These are phyloP conservation scores for Phymastichus coffea DNA, from an alignment of 1,140 invertebrate genomes.

Conservation along the genomic window DNA sequence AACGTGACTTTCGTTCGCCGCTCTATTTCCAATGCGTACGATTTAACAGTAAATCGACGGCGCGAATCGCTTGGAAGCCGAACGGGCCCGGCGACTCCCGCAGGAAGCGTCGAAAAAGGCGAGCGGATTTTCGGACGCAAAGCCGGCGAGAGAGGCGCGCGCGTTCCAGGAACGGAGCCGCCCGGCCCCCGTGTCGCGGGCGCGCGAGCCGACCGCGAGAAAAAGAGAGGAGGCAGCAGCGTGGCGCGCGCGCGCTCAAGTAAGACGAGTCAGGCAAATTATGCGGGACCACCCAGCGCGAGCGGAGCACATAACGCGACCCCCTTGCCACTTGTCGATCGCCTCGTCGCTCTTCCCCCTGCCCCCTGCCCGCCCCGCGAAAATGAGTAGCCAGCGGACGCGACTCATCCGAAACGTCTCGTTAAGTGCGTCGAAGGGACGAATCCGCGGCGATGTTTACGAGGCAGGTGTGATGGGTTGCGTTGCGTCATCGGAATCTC, in stretches of 20 bases:
- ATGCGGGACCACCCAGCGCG: conserved; percentile 51
- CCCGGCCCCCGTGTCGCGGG: too few relatives aligned
- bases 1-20: too few relatives aligned
- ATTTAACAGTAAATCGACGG: too few relatives aligned
- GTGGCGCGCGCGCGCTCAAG: neutral
- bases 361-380: too few relatives aligned
- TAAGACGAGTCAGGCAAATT: conserved; percentile 38
- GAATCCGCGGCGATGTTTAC: neutral
- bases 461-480: neutral
- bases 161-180: too few relatives aligned
- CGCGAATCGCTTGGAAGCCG: too few relatives aligned
- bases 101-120: neutral
- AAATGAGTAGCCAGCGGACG: too few relatives aligned
- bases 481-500: too few relatives aligned
- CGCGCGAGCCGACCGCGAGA: conserved; percentile 2
- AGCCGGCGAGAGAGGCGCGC: conserved; percentile 2
- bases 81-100: too few relatives aligned
- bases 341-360: conserved; percentile 37
- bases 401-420: too few relatives aligned
- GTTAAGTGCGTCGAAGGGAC: too few relatives aligned
- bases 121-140: neutral
- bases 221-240: conserved; percentile 11
- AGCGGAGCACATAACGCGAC: conserved; percentile 37
- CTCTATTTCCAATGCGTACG: too few relatives aligned
- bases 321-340: conserved; percentile 46